phyloP scores from a whole-genome alignment of 2,797 vertebrate genomes.

The Diplodus sargus region DNA sequence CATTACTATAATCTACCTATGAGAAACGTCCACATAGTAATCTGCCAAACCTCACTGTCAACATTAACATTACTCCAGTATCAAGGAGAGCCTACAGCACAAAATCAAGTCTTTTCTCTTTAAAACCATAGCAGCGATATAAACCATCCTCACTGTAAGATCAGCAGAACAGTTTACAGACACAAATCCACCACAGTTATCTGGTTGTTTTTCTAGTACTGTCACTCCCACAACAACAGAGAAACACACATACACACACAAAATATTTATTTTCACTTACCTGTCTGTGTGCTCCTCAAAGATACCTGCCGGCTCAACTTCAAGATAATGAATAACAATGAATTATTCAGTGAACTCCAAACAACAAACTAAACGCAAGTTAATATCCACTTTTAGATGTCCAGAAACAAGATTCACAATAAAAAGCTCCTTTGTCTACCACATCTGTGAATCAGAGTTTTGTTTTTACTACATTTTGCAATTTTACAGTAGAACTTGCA shows the following conservation, averaged over 20 bases:
- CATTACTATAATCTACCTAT: background rate
- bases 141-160: background rate
- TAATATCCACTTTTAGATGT: background rate
- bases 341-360: background rate
- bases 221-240: background rate
- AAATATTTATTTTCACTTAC: background rate
- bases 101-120: background rate
- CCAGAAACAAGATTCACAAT: background rate
- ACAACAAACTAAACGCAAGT: background rate
- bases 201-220: background rate
- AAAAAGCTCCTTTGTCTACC: background rate
- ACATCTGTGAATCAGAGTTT: background rate
- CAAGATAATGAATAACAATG: background rate
- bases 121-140: background rate
- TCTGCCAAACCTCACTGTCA: background rate
- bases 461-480: too few relatives aligned
- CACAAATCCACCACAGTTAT: background rate
- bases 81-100: background rate
- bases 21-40: background rate
- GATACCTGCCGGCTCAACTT: background rate
- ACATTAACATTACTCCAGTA: background rate
- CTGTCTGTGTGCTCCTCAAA: background rate
- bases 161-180: background rate
- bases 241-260: background rate
- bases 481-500: too few relatives aligned